A percentile compares a stretch with the other conserved stretches of the same genome.
Conservation (phyloP, 2,888 invertebrate species). For the Catocala nupta region DNA sequence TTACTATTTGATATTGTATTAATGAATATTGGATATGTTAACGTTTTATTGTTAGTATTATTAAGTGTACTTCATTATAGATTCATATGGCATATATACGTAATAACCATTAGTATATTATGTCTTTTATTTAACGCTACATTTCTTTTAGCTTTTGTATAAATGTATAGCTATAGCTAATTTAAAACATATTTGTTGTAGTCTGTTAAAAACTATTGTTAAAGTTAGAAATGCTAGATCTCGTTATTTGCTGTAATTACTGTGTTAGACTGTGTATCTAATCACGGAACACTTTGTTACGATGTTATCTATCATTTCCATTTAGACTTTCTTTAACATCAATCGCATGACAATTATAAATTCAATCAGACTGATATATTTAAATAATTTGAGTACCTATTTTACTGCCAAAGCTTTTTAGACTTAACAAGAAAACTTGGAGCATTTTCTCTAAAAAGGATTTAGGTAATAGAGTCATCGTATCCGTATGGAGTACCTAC, state of each 20-base stretch:
- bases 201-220: slow-evolving; percentile 65
- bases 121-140: slow-evolving; percentile 54
- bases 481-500: background rate
- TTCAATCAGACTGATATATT: slow-evolving; percentile 71
- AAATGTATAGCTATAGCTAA: slow-evolving; percentile 65
- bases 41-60: slow-evolving; percentile 38
- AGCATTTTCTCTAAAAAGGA: slow-evolving; percentile 14
- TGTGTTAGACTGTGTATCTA: slow-evolving; percentile 31
- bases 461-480: too few relatives aligned
- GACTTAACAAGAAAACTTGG: slow-evolving; percentile 56
- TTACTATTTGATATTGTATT: slow-evolving; percentile 33
- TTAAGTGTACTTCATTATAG: slow-evolving; percentile 23
- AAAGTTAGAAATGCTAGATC: slow-evolving; percentile 81
- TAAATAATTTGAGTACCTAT: slow-evolving; percentile 70
- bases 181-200: slow-evolving; percentile 59
- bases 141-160: slow-evolving; percentile 67
- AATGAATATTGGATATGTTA: slow-evolving; percentile 32
- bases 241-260: slow-evolving; percentile 70
- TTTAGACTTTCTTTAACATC: slow-evolving; percentile 38
- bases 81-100: slow-evolving; percentile 44
- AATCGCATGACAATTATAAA: slow-evolving; percentile 51
- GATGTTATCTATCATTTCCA: slow-evolving; percentile 38
- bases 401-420: slow-evolving; percentile 83
- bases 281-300: slow-evolving; percentile 41
- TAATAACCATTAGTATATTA: slow-evolving; percentile 47